phyloP scores from a whole-genome alignment of 92 coral and sea anemone genomes.

The Actinostola sp. region DNA sequence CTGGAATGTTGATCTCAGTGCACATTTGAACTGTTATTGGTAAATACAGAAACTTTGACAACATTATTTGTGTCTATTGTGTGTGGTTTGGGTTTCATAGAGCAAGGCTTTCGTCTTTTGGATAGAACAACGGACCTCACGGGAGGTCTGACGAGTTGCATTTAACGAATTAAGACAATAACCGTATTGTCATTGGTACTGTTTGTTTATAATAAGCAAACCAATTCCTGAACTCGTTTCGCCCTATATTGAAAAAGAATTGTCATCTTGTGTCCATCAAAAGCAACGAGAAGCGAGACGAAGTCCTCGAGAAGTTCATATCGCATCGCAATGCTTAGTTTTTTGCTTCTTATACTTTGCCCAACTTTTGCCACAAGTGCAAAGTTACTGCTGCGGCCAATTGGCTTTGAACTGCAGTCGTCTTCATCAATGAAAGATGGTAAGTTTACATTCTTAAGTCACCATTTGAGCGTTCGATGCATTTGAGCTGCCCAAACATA shows the following conservation, averaged over 20 bases:
- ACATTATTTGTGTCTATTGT: background rate
- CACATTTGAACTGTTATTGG: background rate
- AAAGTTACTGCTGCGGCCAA: slow-evolving; percentile 23
- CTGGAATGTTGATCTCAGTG: background rate
- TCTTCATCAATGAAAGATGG: slow-evolving; percentile 19
- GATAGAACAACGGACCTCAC: slow-evolving; percentile 15
- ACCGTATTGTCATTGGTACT: background rate
- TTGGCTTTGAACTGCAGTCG: slow-evolving; percentile 28
- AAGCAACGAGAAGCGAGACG: background rate
- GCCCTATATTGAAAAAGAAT: background rate
- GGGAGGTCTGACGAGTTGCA: slow-evolving; percentile 23
- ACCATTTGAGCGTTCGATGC: background rate
- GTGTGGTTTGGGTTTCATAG: background rate
- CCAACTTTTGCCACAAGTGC: background rate
- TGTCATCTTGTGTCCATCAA: background rate
- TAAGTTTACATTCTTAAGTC: slow-evolving; percentile 1
- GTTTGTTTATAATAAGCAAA: background rate
- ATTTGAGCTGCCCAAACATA: background rate
- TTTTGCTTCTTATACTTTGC: background rate
- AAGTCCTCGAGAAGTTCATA: background rate
- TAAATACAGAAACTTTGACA: background rate
- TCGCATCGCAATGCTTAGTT: background rate
- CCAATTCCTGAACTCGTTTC: background rate
- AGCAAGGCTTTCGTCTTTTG: background rate
- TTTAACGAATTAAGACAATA: slow-evolving; percentile 29